Conservation (phyloP, 2,888 invertebrate genomes). For the Drosophila acutilabella region DNA sequence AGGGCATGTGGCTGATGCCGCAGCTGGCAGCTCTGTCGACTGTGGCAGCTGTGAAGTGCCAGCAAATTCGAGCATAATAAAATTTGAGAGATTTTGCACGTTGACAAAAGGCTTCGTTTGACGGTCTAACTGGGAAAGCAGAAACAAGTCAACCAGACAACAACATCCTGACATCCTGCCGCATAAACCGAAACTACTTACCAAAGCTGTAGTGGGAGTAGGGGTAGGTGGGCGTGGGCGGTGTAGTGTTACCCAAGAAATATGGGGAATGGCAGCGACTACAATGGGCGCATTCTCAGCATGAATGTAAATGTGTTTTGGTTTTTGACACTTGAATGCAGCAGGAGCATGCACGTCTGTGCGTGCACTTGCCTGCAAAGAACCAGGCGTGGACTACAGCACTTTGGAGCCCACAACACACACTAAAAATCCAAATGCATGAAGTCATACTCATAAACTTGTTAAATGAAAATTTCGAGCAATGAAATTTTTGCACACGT, state of each 20-base stretch:
- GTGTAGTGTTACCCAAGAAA: no score
- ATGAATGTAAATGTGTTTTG: constrained; percentile 59
- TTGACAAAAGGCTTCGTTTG: constrained; percentile 53
- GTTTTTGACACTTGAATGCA: constrained; percentile 47
- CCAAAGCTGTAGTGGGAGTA: background rate
- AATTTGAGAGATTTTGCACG: constrained; percentile 71
- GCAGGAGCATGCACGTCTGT: constrained; percentile 22
- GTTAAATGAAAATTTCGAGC: constrained; percentile 63
- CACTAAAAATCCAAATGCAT: constrained; percentile 54
- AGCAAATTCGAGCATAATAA: constrained; percentile 70
- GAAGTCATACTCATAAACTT: constrained; percentile 62
- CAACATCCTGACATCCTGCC: constrained; percentile 30
- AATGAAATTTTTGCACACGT: constrained; percentile 41
- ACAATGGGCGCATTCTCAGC: constrained; percentile 42
- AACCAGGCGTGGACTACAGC: background rate
- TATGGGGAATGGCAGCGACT: constrained; percentile 30
- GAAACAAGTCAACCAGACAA: constrained; percentile 29
- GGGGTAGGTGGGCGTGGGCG: background rate
- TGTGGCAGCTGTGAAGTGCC: constrained; percentile 46
- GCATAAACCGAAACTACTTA: constrained; percentile 31
- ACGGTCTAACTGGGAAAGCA: constrained; percentile 8
- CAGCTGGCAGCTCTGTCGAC: constrained; percentile 1
- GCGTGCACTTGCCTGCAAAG: constrained; percentile 12
- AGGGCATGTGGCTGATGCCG: background rate
- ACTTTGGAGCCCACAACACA: constrained; percentile 17